Conservation (phyloP, 2,888 invertebrate species). For the Drosophila yooni region DNA sequence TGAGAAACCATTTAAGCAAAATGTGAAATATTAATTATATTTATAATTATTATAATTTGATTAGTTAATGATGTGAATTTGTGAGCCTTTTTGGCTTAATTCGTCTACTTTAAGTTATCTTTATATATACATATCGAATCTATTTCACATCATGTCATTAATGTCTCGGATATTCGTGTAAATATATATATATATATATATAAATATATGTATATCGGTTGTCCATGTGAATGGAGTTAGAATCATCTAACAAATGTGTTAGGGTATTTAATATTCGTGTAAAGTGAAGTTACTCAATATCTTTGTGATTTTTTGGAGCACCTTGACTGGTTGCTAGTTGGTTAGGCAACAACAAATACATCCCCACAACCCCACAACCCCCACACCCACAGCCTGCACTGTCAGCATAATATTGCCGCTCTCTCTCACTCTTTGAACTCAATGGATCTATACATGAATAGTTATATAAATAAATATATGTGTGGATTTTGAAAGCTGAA, state of each 20-base stretch:
- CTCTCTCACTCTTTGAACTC: neutral
- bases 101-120: neutral
- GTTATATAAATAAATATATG: neutral
- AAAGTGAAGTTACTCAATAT: too few species aligned
- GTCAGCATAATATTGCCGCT: conserved; percentile 9
- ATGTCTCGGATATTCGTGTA: neutral
- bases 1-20: neutral
- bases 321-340: conserved; percentile 10
- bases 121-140: too few species aligned
- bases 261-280: neutral
- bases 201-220: neutral
- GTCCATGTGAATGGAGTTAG: neutral
- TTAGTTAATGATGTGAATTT: neutral
- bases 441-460: neutral
- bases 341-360: neutral
- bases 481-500: conserved; percentile 36
- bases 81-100: neutral
- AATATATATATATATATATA: too few species aligned
- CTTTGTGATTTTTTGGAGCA: neutral
- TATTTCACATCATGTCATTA: too few species aligned
- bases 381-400: too few species aligned
- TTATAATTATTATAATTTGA: too few species aligned
- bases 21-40: neutral
- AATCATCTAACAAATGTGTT: neutral
- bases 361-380: too few species aligned